Conservation (phyloP, 2,797 vertebrate genomes). For the Sebastes baramenuke region DNA sequence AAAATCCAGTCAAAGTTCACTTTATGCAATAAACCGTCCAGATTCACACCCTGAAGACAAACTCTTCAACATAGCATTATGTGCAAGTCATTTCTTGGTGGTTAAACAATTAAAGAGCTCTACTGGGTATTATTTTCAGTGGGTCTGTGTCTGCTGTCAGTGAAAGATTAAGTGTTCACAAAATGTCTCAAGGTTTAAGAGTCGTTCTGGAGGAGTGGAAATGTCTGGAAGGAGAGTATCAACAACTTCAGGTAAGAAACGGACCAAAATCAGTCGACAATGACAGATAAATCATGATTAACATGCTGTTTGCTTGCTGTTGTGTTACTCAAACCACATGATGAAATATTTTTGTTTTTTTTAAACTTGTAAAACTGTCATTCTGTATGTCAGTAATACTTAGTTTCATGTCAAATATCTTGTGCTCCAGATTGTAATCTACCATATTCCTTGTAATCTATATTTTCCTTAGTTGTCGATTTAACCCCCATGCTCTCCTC, state of each 20-base stretch:
- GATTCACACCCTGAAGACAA: slow-evolving; percentile 32
- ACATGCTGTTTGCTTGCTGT: background rate
- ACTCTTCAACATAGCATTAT: slow-evolving; percentile 20
- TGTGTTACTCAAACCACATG: background rate
- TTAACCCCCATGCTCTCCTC: background rate
- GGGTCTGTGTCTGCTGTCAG: background rate
- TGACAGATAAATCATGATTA: background rate
- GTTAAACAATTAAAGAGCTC: background rate
- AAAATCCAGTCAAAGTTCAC: slow-evolving; percentile 79
- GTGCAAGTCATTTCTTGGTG: slow-evolving; percentile 14
- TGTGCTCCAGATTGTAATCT: background rate
- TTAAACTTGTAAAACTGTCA: background rate
- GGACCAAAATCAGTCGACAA: background rate
- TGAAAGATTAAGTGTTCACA: background rate
- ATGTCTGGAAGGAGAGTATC: slow-evolving; percentile 87
- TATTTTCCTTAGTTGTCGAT: background rate
- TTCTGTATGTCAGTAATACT: background rate
- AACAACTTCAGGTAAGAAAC: slow-evolving; percentile 87
- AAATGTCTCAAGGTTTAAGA: slow-evolving; percentile 67
- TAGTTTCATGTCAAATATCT: background rate
- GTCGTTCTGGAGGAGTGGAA: slow-evolving; percentile 87
- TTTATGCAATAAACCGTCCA: slow-evolving; percentile 60
- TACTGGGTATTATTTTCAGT: background rate
- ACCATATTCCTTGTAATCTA: background rate
- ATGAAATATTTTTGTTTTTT: background rate